Evolutionary conservation across 2,888 invertebrate species (phyloP), one percentile per base, ranked within the genome.

Genomic region (Perizoma flavofasciatum): DNA sequence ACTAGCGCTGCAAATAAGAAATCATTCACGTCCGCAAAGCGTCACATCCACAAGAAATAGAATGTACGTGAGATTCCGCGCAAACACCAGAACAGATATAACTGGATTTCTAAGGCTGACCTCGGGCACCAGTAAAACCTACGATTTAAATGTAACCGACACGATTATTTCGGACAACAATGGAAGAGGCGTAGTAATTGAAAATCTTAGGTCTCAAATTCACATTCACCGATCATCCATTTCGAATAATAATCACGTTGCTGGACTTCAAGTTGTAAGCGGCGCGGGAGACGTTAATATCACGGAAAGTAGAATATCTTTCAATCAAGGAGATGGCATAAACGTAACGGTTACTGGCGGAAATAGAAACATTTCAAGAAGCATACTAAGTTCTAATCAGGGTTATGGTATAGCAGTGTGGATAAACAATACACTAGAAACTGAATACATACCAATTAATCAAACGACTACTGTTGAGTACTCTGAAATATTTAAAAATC

Each of bases 291-390:
- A 99, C 82, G 94, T 99, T 0, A 98, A 99, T 82, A 93, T 99
- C 4, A 98, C 99, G 22, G 95, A 96, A 72, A 97, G 98, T 67
- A 93, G 95, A 73, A 96, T 99, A 68, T 96, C 96, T 11, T 96
- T 97, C 71, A 99, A 99, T 82, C 94, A 95, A 77, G 98, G 98
- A 1, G 98, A 98, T 76, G 99, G 99, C 0, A 93, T 99, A 7
- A 99, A 99, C 82, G 95, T 99, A 8, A 98, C 98, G 0, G 97
- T 97, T 63, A 96, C 97, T 4, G 99, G 99, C 0, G 99, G 99
- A 0, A 96, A 96, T 72, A 94, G 98, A 65, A 98, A 99, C 77
- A 94, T 99, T 62, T 98, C 99, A 8, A 93, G 95, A 70, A 96
- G 97, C 47, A 95, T 95, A 34, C 89, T 99, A 33, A 96, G 96